Evolutionary conservation across 2,113 vertebrate species (phyloP), one percentile per base, ranked within the genome.

Genomic region (Raja brachyura): DNA sequence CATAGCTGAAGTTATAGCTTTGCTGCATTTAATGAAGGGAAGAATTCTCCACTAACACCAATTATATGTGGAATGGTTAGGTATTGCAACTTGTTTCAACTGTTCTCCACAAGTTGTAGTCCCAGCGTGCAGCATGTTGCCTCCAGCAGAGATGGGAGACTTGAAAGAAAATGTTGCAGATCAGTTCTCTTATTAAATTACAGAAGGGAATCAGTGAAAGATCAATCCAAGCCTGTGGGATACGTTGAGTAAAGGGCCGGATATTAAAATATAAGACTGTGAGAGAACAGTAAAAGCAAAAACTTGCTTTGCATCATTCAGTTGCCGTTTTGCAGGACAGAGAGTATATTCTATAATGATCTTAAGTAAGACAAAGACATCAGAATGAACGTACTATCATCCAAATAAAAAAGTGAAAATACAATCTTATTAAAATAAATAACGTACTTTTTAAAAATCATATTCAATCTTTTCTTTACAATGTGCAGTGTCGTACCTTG

Each of bases 401-500:
- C 48, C 25, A 83, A 83, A 9, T 14, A 68, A 39, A 39, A 90
- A 66, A 54, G 9, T 2, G 39, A 28, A 70, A 85, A 63, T 4
- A 33, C 83, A 88, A 54, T 74, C 10, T 54, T 63, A 73, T 33
- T 54, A 33, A 66, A 68, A 90, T 8, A 66, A 39, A 31, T 88
- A 31, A 70, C 18, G 25, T 39, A 6, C 31, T 28, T 48, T 48
- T 48, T 1, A 48, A 48, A 20, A 73, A 54, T 3, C 33, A 54
- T 13, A 6, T 54, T 54, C 68, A 92, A 11, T 3, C 20, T 73
- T 48, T 39, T 13, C 68, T 73, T 73, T 22, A 16, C 22, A 73
- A 73, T 18, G 63, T 39, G 54, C 39, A 61, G 0, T 54, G 33
- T 22, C 94, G 90, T 97, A 99, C 99, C 98, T 99, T 99, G 48